A percentile compares a stretch with the other conserved stretches of the same genome.
Conservation (phyloP, 2,113 vertebrate genomes). For the Notarius lentiginosus region DNA sequence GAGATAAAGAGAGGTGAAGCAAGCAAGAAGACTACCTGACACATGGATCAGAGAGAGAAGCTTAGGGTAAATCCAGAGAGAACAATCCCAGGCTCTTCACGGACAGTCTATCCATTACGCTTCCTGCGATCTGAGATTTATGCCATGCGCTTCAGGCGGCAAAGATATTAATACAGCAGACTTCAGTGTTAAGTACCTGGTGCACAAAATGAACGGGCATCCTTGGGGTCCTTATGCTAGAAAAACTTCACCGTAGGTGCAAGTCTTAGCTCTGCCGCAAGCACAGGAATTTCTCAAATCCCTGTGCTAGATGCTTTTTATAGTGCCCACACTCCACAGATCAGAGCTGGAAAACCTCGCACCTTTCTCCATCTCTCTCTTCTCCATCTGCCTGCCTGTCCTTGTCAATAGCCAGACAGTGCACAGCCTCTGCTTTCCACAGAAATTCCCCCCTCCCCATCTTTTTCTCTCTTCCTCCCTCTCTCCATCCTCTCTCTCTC, state of each 20-base stretch:
- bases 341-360: constrained; percentile 55
- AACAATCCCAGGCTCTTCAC: constrained; percentile 52
- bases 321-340: constrained; percentile 55
- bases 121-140: constrained; percentile 55
- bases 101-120: constrained; percentile 63
- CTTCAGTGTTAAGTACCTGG: constrained; percentile 49
- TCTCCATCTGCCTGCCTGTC: constrained; percentile 52
- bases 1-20: constrained; percentile 28
- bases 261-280: constrained; percentile 27
- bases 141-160: constrained; percentile 55
- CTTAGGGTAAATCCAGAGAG: constrained; percentile 51
- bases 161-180: constrained; percentile 50
- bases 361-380: constrained; percentile 56
- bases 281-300: constrained; percentile 35
- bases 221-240: constrained; percentile 11
- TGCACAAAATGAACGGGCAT: constrained; percentile 33
- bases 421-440: constrained; percentile 64
- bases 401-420: constrained; percentile 57
- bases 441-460: constrained; percentile 48
- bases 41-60: constrained; percentile 56
- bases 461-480: constrained; percentile 47
- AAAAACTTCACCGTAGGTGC: constrained; percentile 12
- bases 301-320: constrained; percentile 62
- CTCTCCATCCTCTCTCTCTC: constrained; percentile 7
- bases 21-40: constrained; percentile 41